phyloP scores from a whole-genome alignment of 64 coral and sea anemone species.

The Montipora foliosa region DNA sequence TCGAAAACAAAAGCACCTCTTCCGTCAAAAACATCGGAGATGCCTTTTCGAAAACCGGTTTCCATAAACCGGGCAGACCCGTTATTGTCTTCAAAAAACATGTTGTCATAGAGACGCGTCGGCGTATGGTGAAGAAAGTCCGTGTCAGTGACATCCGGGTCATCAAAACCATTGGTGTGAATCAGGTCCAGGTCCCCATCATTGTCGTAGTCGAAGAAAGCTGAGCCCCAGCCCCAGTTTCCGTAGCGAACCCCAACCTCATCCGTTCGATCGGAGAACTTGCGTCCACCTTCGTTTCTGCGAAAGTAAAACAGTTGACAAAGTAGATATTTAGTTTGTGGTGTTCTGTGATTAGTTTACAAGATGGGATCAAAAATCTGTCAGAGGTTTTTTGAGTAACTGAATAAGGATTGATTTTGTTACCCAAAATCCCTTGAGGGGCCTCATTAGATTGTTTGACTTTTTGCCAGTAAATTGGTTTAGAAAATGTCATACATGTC shows the following conservation, averaged over 20 bases:
- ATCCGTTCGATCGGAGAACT: slow-evolving; percentile 89
- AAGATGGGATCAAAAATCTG: no score
- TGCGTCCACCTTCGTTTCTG: slow-evolving; percentile 80
- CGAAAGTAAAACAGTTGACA: background rate
- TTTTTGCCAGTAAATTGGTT: no score
- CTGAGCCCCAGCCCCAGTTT: slow-evolving; percentile 94
- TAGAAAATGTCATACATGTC: no score
- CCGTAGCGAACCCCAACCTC: slow-evolving; percentile 77
- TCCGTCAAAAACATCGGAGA: slow-evolving; percentile 88
- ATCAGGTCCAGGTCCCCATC: slow-evolving; percentile 96
- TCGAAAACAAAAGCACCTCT: slow-evolving; percentile 93
- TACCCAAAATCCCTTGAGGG: no score
- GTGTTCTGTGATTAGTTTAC: background rate
- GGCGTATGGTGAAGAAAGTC: slow-evolving; percentile 96
- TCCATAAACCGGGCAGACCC: slow-evolving; percentile 68
- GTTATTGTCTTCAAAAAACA: slow-evolving; percentile 78
- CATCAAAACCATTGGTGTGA: slow-evolving; percentile 96
- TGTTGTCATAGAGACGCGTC: slow-evolving; percentile 82
- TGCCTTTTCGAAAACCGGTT: slow-evolving; percentile 67
- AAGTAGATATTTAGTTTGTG: background rate
- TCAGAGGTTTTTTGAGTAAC: no score
- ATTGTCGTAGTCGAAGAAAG: slow-evolving; percentile 97
- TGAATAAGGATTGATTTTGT: no score
- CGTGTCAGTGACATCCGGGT: slow-evolving; percentile 91
- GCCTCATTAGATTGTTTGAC: no score